Evolutionary conservation across 2,797 vertebrate genomes (phyloP).

Genomic region (Clarias fuscus): DNA sequence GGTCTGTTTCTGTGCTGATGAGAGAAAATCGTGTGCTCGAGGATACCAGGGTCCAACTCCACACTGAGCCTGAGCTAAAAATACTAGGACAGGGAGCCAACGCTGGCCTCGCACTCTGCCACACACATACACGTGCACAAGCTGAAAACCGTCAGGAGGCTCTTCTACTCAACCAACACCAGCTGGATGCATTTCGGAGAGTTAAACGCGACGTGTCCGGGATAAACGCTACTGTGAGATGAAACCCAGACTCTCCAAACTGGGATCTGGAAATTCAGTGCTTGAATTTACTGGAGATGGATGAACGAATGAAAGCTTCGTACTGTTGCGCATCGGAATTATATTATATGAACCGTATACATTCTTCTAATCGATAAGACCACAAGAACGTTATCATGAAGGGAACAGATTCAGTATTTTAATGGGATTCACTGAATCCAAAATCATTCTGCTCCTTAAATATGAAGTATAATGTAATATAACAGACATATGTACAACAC

Average conservation of each 20-base stretch:
- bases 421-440: background rate
- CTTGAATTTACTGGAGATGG: background rate
- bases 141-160: slow-evolving; percentile 14
- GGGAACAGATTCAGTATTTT: no score
- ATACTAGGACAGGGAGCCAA: slow-evolving; percentile 38
- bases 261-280: no score
- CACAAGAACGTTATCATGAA: background rate
- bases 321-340: background rate
- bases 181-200: slow-evolving; percentile 15
- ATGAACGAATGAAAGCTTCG: background rate
- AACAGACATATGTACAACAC: background rate
- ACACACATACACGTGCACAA: slow-evolving; percentile 22
- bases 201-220: background rate
- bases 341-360: background rate
- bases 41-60: slow-evolving; percentile 43
- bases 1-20: slow-evolving; percentile 43
- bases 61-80: slow-evolving; percentile 51
- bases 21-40: slow-evolving; percentile 45
- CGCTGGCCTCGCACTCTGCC: slow-evolving; percentile 10
- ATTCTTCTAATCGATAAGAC: background rate
- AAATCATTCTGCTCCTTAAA: background rate
- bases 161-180: slow-evolving; percentile 17
- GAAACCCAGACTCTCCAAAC: background rate
- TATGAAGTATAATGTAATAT: background rate
- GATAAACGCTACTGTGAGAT: background rate